Evolutionary conservation across 1,140 invertebrate genomes (phyloP).

Genomic region (Ceratina calcarata): DNA sequence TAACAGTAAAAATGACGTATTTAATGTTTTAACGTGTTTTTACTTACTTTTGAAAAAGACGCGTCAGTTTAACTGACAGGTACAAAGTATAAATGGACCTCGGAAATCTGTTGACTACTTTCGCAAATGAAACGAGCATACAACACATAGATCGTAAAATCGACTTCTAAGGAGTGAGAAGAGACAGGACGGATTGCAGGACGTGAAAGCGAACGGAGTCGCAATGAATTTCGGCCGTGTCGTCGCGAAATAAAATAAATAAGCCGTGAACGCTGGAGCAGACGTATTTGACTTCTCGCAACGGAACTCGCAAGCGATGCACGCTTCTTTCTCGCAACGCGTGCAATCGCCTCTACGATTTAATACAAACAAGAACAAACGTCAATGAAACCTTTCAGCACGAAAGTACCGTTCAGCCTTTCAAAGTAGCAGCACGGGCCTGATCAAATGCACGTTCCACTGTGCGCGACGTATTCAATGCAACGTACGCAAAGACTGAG

Average conservation of each 20-base stretch:
- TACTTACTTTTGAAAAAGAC: too few species aligned
- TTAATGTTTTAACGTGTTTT: too few species aligned
- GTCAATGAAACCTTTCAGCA: slow-evolving; percentile 27
- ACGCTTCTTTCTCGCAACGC: neutral
- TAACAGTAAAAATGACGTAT: too few species aligned
- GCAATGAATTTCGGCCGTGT: neutral
- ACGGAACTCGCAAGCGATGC: neutral
- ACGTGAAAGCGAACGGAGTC: neutral
- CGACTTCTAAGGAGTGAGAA: neutral
- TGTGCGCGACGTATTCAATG: slow-evolving; percentile 26
- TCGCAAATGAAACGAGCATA: neutral
- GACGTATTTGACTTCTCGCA: slow-evolving; percentile 1
- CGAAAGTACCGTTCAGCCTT: slow-evolving; percentile 26
- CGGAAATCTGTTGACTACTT: too few species aligned
- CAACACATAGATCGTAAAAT: neutral
- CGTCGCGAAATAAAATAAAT: slow-evolving; percentile 10
- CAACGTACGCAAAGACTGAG: slow-evolving; percentile 19
- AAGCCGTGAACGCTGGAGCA: neutral
- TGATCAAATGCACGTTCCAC: slow-evolving; percentile 19
- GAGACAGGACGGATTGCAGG: too few species aligned
- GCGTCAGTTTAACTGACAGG: too few species aligned
- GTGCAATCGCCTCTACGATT: slow-evolving; percentile 29
- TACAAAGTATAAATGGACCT: too few species aligned
- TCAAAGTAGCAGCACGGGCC: slow-evolving; percentile 16
- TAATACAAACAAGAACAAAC: slow-evolving; percentile 42